Evolutionary conservation across 2,888 invertebrate genomes (phyloP).

Genomic region (Serripes groenlandicus): DNA sequence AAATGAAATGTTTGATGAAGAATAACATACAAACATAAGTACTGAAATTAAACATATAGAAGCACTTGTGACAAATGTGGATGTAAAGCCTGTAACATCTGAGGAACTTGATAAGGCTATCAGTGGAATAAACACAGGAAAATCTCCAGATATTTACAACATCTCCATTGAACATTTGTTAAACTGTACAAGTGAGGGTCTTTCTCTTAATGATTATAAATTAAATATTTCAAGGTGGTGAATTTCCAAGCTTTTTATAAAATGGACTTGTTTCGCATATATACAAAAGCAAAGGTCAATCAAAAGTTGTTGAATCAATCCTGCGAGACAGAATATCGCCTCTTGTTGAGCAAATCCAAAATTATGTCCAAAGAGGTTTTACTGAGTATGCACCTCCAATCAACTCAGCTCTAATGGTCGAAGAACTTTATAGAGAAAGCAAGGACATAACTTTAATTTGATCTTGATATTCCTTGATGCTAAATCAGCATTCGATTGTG

Average conservation of each 20-base stretch:
- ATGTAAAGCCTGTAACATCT: not conserved
- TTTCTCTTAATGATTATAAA: not conserved
- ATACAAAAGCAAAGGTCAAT: not conserved
- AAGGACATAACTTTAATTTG: not conserved
- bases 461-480: not conserved
- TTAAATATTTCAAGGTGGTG: not conserved
- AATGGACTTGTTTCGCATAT: not conserved
- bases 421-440: not conserved
- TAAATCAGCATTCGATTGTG: constrained; percentile 1
- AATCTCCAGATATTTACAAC: not conserved
- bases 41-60: no score
- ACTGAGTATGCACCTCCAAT: not conserved
- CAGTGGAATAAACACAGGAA: not conserved
- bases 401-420: not conserved
- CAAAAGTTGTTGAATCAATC: not conserved
- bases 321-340: not conserved
- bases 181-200: not conserved
- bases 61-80: not conserved
- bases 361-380: not conserved
- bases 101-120: not conserved
- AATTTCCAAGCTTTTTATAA: not conserved
- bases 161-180: not conserved
- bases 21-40: not conserved
- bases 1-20: not conserved
- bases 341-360: not conserved